These are phyloP conservation scores for silkworm (Bombyx mori) DNA, from an alignment of 1,140 invertebrate genomes.

Conservation along the genomic window DNA sequence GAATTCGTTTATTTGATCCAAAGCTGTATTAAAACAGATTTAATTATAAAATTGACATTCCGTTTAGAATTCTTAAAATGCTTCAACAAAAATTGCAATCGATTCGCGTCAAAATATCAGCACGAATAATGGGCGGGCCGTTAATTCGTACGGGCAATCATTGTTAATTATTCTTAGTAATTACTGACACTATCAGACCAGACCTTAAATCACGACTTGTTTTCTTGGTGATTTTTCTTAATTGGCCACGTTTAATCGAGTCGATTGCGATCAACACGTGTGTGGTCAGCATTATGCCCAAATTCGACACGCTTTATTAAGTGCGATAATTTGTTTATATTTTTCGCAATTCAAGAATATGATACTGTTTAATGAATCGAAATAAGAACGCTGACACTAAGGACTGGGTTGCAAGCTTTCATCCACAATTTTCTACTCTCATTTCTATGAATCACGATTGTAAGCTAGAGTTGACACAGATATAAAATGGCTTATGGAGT, in stretches of 20 bases:
- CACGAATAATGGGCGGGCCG: background rate
- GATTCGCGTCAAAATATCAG: too few species aligned
- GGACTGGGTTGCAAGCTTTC: slow-evolving; percentile 26
- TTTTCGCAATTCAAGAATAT: too few species aligned
- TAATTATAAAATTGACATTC: too few species aligned
- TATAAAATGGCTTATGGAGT: slow-evolving; percentile 35
- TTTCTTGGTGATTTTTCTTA: slow-evolving; percentile 50
- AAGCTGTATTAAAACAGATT: too few species aligned
- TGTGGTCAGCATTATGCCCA: slow-evolving; percentile 37
- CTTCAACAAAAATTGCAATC: too few species aligned
- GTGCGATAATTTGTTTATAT: too few species aligned
- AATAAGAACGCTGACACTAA: too few species aligned
- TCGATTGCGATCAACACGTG: slow-evolving; percentile 38
- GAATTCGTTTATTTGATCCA: too few species aligned
- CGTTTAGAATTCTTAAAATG: too few species aligned
- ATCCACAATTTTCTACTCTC: slow-evolving; percentile 24
- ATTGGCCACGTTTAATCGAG: slow-evolving; percentile 50
- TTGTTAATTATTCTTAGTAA: slow-evolving; percentile 1
- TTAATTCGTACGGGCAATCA: background rate
- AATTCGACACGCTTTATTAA: slow-evolving; percentile 5
- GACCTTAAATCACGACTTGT: slow-evolving; percentile 37
- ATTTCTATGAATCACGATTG: slow-evolving; percentile 23
- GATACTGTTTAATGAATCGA: too few species aligned
- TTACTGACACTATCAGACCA: slow-evolving; percentile 7
- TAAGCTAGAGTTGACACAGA: slow-evolving; percentile 24